Evolutionary conservation across 1,140 invertebrate genomes (phyloP).

Genomic region (Saxidomus purpurata): DNA sequence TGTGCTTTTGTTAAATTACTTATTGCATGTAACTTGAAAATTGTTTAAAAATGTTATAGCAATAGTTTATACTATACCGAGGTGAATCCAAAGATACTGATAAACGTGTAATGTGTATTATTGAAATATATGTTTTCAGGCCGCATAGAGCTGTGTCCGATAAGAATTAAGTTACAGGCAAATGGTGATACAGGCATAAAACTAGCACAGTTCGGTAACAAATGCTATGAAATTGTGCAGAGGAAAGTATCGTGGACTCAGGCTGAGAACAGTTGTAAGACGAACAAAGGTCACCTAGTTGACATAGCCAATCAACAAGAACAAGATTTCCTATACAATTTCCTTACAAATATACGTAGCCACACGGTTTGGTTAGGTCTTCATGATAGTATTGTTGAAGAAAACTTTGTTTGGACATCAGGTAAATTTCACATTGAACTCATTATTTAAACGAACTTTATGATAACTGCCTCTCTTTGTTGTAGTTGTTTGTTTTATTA

Average conservation of each 20-base stretch:
- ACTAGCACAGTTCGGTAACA: not conserved
- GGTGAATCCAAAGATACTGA: no score
- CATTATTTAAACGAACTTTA: no score
- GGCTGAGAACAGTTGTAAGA: slow-evolving; percentile 14
- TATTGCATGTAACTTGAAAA: no score
- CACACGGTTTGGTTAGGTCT: slow-evolving; percentile 41
- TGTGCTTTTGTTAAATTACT: no score
- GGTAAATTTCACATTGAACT: no score
- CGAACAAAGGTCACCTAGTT: slow-evolving; percentile 1
- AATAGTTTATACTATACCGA: no score
- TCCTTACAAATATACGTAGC: not conserved
- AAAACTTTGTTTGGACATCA: slow-evolving; percentile 46
- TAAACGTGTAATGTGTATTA: no score
- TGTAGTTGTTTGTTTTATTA: no score
- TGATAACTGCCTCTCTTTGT: no score
- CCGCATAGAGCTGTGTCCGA: not conserved
- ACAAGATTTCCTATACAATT: not conserved
- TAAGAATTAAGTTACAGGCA: not conserved
- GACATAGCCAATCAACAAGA: not conserved
- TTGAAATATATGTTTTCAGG: no score
- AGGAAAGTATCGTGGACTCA: slow-evolving; percentile 21
- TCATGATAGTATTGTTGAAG: slow-evolving; percentile 16
- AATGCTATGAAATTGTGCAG: slow-evolving; percentile 40
- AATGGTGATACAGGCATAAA: no score
- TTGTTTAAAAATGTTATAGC: no score